Base-by-base conservation (phyloP, 2,797 vertebrate species). In the Chaunax sp. region DNA sequence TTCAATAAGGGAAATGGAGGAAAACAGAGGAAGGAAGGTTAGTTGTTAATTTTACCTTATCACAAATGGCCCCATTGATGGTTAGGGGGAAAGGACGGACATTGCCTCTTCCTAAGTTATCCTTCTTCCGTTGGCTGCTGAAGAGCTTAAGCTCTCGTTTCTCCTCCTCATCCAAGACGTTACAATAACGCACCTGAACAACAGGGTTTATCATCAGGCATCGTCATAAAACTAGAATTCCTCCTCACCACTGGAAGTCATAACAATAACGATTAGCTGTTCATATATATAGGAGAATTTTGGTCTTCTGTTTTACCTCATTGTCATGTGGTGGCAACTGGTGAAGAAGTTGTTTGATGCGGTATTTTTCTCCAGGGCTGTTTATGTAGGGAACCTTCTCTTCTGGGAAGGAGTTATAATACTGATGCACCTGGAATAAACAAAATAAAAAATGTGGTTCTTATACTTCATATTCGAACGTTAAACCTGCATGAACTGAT, bases 351-450 rank as follows among this genome's bases (percentile, higher is more conserved):
- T 99, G 97, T 80, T 98, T 98, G 87, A 99, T 97, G 61, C 97
- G 95, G 69, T 96, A 94, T 75, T 99, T 97, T 87, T 99, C 98
- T 74, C 98, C 97, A 0, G 97, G 96, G 81, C 98, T 99, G 94
- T 99, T 99, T 80, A 99, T 96, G 4, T 98, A 99, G 1, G 98
- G 98, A 10, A 99, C 95, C 86, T 98, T 99, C 86, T 99, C 98
- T 76, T 99, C 98, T 0, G 98, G 98, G 64, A 99, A 94, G 82
- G 95, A 97, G 91, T 96, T 97, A 74, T 99, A 99, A 90, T 99
- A 99, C 90, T 99, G 98, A 91, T 99, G 97, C 75, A 99, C 97
- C 98, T 99, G 90, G 57, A 70, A 84, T 37, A 70, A 41, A 60
- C 6, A 78, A 58, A 64, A 53, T 38, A n/a, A 44, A n/a, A 10